These are phyloP conservation scores for Eilema caniola DNA, from an alignment of 2,888 invertebrate genomes.

Conservation along the genomic window DNA sequence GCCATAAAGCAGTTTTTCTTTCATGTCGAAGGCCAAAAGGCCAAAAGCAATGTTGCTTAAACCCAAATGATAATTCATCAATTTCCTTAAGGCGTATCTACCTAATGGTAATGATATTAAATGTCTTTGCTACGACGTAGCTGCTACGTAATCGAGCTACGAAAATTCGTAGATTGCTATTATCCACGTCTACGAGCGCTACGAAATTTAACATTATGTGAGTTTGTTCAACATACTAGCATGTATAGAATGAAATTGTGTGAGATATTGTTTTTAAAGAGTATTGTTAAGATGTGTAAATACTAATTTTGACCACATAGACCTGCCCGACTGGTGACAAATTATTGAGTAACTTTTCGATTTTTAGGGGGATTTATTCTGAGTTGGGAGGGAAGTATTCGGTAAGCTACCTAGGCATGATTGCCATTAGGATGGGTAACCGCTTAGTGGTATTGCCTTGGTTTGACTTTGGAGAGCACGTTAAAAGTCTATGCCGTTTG, in stretches of 20 bases:
- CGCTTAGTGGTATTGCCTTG: no score
- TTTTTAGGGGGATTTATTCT: no score
- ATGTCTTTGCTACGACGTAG: slow-evolving; percentile 32
- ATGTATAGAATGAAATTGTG: neutral
- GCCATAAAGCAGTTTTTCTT: slow-evolving; percentile 4
- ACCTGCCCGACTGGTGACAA: neutral
- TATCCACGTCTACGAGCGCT: slow-evolving; percentile 15
- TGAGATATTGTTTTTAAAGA: neutral
- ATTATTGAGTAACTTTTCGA: no score
- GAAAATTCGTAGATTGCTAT: slow-evolving; percentile 23
- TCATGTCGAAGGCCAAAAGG: neutral
- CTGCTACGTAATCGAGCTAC: slow-evolving; percentile 48
- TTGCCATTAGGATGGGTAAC: no score
- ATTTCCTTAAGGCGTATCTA: neutral
- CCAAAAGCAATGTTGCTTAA: slow-evolving; percentile 2
- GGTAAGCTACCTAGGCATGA: no score
- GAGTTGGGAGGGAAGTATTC: no score
- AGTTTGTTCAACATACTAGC: neutral
- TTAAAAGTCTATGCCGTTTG: no score
- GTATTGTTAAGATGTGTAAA: neutral
- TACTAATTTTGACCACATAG: neutral
- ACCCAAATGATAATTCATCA: slow-evolving; percentile 6
- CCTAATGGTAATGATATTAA: neutral
- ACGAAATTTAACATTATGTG: slow-evolving; percentile 11
- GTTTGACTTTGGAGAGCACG: no score